phyloP scores from a whole-genome alignment of 2,888 invertebrate species.

The Chydorus sphaericus region DNA sequence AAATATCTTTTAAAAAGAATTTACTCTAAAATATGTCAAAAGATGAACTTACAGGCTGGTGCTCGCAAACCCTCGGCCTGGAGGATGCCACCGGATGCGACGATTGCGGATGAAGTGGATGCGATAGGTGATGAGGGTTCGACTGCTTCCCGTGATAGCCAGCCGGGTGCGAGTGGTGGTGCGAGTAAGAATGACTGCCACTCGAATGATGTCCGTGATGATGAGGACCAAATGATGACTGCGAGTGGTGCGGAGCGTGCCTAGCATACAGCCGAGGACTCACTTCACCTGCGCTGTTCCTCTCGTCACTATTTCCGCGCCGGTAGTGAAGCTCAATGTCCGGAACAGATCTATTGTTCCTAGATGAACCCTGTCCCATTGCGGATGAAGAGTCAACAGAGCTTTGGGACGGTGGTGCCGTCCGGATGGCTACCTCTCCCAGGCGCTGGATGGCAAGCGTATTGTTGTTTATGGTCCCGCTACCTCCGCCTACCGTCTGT shows the following conservation, averaged over 20 bases:
- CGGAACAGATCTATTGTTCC: conserved; percentile 47
- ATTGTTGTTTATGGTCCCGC: conserved; percentile 3
- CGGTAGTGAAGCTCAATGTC: conserved; percentile 67
- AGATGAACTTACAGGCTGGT: no score
- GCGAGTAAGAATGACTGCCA: neutral
- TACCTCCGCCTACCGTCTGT: neutral
- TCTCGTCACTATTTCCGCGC: conserved; percentile 26
- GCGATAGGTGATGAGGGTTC: conserved; percentile 13
- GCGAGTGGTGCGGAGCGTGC: neutral
- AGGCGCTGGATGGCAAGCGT: neutral
- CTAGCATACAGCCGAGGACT: conserved; percentile 4
- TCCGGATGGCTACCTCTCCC: conserved; percentile 3
- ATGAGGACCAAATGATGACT: neutral
- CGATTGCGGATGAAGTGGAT: conserved; percentile 15
- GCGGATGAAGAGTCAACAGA: conserved; percentile 5
- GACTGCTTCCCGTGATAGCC: no score
- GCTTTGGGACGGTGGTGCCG: conserved; percentile 2
- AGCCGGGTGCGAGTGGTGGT: neutral
- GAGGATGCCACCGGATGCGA: conserved; percentile 24
- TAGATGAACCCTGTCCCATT: conserved; percentile 15
- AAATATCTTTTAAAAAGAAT: no score
- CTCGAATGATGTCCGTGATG: conserved; percentile 7
- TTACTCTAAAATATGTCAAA: no score
- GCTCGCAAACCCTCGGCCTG: conserved; percentile 49
- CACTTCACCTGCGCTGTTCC: conserved; percentile 27